Evolutionary conservation across 2,888 invertebrate genomes (phyloP), one percentile per base, ranked within the genome.

Genomic region (Drosophila glabriapex): DNA sequence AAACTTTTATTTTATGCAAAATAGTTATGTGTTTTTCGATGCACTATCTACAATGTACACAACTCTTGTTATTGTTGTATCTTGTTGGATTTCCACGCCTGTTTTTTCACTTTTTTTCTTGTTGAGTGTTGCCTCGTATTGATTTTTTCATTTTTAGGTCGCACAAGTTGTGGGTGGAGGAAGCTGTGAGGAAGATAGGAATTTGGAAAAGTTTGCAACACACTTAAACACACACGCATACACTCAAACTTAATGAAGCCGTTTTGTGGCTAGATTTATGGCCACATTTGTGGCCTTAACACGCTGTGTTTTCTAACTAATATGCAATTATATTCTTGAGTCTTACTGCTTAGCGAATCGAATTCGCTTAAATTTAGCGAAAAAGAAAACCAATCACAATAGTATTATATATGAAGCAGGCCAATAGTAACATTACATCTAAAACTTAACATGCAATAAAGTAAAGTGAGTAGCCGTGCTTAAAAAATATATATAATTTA

Each of bases 1-100:
- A 78, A 85, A 85, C 70, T 85, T 88, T 82, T 85, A 82, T 85
- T 90, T 85, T 90, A 85, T 85, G 90, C 83, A 85, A 85, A 85
- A 88, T 85, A 90, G 90, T 88, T 89, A 75, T 84, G 79, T 84
- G 73, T 81, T 71, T 65, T 72, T 71, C 72, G 63, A 75, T 89
- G 78, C 46, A 68, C 65, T 68, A 69, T 68, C 56, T 75, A 70
- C 68, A 69, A 78, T 68, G 68, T 68, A 49, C 63, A 81, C 75
- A 84, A 78, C 68, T 52, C 54, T 65, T 79, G 60, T 78, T 68
- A 37, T 59, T 62, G 39, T 61, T 60, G 52, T 52, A 66, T 54
- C 50, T 70, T 63, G 56, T 67, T 83, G 71, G 73, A 74, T 74
- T 77, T 60, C 83, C 84, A 86, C 76, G 84, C 78, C 69, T 69